These are phyloP conservation scores for Loriculus beryllinus DNA, from an alignment of 2,797 vertebrate species.

Conservation along the genomic window DNA sequence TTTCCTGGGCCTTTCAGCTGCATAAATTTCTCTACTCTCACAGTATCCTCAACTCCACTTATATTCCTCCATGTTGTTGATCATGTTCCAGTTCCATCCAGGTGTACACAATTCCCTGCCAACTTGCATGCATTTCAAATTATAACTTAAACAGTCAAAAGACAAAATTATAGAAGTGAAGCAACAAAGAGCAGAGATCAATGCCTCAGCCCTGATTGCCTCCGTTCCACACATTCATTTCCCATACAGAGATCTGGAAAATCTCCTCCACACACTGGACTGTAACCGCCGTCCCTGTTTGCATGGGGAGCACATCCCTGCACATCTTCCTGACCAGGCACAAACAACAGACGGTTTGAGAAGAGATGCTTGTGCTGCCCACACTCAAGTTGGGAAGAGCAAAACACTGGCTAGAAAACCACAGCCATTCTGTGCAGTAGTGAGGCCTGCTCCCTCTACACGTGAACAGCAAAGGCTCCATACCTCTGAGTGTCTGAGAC, in stretches of 20 bases:
- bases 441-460: not conserved
- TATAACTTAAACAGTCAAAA: not conserved
- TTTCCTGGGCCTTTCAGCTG: not conserved
- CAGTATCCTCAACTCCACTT: not conserved
- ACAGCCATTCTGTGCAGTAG: not conserved
- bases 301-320: fast-evolving
- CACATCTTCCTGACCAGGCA: constrained; percentile 6
- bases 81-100: not conserved
- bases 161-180: not conserved
- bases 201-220: fast-evolving
- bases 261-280: not conserved
- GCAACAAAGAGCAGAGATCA: not conserved
- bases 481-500: not conserved
- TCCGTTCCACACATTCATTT: not conserved
- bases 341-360: not conserved
- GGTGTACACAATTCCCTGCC: not conserved
- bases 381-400: not conserved
- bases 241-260: not conserved
- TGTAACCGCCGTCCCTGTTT: not conserved
- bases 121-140: not conserved
- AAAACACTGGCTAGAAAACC: not conserved
- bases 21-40: not conserved
- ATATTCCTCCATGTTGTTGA: not conserved
- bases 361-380: not conserved
- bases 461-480: not conserved